Evolutionary conservation across 1,140 invertebrate genomes (phyloP).

Genomic region (Papilio helenus): DNA sequence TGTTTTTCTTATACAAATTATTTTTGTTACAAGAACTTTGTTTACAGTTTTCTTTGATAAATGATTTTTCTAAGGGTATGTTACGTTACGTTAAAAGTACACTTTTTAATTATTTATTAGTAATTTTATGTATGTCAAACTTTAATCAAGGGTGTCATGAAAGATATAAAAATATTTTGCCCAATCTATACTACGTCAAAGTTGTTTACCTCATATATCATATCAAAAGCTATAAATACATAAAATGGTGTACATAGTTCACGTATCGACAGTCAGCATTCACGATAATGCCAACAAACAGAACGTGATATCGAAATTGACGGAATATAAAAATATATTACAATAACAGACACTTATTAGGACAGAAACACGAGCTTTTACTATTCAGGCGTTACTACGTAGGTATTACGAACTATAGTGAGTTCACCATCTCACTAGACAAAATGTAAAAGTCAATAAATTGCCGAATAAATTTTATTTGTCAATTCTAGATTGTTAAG

Average conservation of each 20-base stretch:
- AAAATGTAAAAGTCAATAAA: not conserved
- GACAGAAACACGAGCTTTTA: not conserved
- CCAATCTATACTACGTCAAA: not conserved
- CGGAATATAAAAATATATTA: slow-evolving; percentile 8
- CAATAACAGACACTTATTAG: slow-evolving; percentile 2
- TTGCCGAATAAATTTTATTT: no score
- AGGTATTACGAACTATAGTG: not conserved
- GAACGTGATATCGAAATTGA: slow-evolving; percentile 13
- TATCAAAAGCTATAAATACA: not conserved
- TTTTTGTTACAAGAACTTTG: no score
- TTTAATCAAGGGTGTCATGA: no score
- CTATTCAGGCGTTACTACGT: not conserved
- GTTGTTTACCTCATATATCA: not conserved
- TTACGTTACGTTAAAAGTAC: no score
- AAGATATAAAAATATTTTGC: not conserved
- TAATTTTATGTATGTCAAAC: no score
- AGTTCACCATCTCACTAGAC: not conserved
- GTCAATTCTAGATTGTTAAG: no score
- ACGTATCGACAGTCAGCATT: slow-evolving; percentile 24
- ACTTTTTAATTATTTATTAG: no score
- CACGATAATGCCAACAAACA: slow-evolving; percentile 9
- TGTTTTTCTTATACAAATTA: slow-evolving; percentile 8
- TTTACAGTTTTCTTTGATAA: no score
- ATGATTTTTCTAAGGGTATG: no score
- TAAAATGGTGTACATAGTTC: not conserved